Base-by-base conservation (phyloP, 2,797 vertebrate species). In the Centroberyx gerrardi region DNA sequence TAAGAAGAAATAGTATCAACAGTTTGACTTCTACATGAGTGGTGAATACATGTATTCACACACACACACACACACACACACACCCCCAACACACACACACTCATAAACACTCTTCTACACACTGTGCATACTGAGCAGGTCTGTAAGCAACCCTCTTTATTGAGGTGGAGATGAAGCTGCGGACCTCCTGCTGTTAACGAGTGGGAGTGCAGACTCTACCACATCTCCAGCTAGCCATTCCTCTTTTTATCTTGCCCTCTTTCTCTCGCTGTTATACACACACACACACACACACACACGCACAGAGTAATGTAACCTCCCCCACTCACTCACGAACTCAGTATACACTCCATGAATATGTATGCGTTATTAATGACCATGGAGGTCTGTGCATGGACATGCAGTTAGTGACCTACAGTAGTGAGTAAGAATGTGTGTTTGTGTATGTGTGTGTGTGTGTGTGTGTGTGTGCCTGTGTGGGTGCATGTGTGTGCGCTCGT, bases 111-210 rank as follows among this genome's bases (percentile, higher is more conserved):
- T 31, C 29, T 8, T 38, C 3, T 8, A 42, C 13, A 10, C 52
- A 52, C 13, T 80, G 73, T 53, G 69, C 55, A 79, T 78, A 28
- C 48, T 60, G 62, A 81, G 29, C 52, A 29, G 64, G 53, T 72
- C 62, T 76, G 46, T 66, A 63, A 72, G 49, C 51, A 61, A 46
- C 64, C n/a, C 56, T 60, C 54, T 64, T 72, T 61, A 78, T 78
- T 81, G 81, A 78, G 51, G 64, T 76, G 48, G 56, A 69, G 63
- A 55, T 65, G 65, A 66, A 78, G 68, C 74, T 64, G 31, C 4
- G 1, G 72, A 77, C 62, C 74, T 68, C 85, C 84, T 74, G 80
- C 74, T 88, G 86, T 63, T 63, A 75, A 36, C 5, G 71, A 81
- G 78, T 69, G 72, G 68, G 77, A 78, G 76, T 53, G 48, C 28